Conservation (phyloP, 2,888 invertebrate species). For the Aelia acuminata region DNA sequence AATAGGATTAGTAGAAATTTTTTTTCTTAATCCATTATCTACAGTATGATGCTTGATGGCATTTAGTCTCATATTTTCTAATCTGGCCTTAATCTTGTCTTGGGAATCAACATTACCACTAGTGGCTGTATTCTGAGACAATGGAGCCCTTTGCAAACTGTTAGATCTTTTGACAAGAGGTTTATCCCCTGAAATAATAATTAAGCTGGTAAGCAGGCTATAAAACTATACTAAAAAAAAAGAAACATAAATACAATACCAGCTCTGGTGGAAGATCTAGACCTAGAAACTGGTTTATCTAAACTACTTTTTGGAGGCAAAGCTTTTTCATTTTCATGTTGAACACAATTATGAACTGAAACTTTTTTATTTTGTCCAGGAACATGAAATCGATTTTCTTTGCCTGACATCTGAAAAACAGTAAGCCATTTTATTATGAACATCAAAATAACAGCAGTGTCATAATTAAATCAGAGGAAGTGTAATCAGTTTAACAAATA, state of each 20-base stretch:
- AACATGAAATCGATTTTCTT: constrained; percentile 55
- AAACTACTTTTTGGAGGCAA: constrained; percentile 22
- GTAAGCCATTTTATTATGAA: neutral
- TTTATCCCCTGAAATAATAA: constrained; percentile 58
- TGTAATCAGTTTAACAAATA: neutral
- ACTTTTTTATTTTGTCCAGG: constrained; percentile 51
- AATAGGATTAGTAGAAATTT: neutral
- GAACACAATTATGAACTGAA: constrained; percentile 52
- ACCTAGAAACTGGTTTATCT: constrained; percentile 42
- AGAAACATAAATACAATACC: constrained; percentile 38
- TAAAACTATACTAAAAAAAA: neutral
- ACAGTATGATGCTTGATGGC: constrained; percentile 1
- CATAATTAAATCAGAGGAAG: neutral
- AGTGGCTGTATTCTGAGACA: constrained; percentile 46
- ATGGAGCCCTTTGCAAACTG: constrained; percentile 60
- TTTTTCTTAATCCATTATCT: constrained; percentile 50
- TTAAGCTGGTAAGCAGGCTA: neutral
- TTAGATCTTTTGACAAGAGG: constrained; percentile 58
- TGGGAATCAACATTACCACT: neutral
- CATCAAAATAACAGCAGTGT: neutral
- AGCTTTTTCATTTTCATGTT: constrained; percentile 38
- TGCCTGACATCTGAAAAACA: constrained; percentile 58
- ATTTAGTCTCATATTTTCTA: constrained; percentile 55
- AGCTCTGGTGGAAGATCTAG: constrained; percentile 58
- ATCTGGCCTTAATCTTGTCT: constrained; percentile 52